Conservation (phyloP, 1,140 invertebrate genomes). For the Streblospio benedicti region DNA sequence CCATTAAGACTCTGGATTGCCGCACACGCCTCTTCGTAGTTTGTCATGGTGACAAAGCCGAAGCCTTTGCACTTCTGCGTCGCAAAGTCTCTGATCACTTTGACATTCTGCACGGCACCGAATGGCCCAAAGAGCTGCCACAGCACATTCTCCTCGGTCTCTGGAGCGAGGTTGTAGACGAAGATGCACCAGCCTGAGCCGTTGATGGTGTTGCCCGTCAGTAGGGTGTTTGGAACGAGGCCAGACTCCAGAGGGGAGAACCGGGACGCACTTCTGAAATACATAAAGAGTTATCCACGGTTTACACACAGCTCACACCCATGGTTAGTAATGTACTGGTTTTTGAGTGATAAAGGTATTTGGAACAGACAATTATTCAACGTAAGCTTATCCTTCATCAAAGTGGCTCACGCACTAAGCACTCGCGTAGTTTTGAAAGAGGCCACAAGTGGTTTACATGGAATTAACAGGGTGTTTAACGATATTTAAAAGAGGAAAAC, state of each 20-base stretch:
- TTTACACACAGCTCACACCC: too few relatives aligned
- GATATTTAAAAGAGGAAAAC: too few relatives aligned
- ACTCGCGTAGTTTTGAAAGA: too few relatives aligned
- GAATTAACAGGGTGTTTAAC: too few relatives aligned
- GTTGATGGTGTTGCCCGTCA: conserved; percentile 31
- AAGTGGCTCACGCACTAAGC: too few relatives aligned
- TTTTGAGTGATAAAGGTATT: too few relatives aligned
- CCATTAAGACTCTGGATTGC: conserved; percentile 97
- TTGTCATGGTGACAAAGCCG: conserved; percentile 99
- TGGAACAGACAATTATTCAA: too few relatives aligned
- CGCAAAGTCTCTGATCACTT: conserved; percentile 87
- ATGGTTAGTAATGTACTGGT: too few relatives aligned
- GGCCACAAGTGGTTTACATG: too few relatives aligned
- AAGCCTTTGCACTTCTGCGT: conserved; percentile 99
- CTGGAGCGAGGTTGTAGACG: conserved; percentile 95
- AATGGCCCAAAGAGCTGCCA: conserved; percentile 99
- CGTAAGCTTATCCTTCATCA: too few relatives aligned
- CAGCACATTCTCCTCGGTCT: conserved; percentile 94
- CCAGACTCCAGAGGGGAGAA: conserved; percentile 40
- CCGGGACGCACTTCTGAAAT: too few relatives aligned
- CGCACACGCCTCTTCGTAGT: conserved; percentile 95
- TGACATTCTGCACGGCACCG: conserved; percentile 95
- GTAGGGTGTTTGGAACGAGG: conserved; percentile 1
- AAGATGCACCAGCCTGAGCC: conserved; percentile 83
- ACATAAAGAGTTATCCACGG: too few relatives aligned